Evolutionary conservation across 1,140 invertebrate genomes (phyloP).

Genomic region (Leptopilina boulardi): DNA sequence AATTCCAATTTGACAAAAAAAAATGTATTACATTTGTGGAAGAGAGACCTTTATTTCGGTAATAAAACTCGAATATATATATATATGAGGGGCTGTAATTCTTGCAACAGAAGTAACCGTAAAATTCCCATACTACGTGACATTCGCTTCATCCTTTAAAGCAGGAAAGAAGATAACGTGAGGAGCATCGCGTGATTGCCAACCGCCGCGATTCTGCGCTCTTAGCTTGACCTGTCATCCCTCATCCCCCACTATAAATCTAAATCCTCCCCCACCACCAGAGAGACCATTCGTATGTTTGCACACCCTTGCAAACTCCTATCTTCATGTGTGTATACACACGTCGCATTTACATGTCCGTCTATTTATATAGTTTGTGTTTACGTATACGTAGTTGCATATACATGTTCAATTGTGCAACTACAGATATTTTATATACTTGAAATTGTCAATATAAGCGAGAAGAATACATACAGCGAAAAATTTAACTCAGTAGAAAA

Average conservation of each 20-base stretch:
- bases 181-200: slow-evolving; percentile 64
- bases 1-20: slow-evolving; percentile 3
- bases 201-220: slow-evolving; percentile 55
- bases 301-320: not conserved
- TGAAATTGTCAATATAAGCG: too few relatives aligned
- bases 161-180: slow-evolving; percentile 57
- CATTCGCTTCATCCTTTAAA: slow-evolving; percentile 58
- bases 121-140: slow-evolving; percentile 63
- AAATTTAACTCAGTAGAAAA: too few relatives aligned
- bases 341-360: not conserved
- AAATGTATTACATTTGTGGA: slow-evolving; percentile 33
- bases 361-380: too few relatives aligned
- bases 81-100: slow-evolving; percentile 53
- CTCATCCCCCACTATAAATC: slow-evolving; percentile 29
- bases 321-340: not conserved
- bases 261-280: not conserved
- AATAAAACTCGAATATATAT: slow-evolving; percentile 41
- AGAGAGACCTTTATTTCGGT: slow-evolving; percentile 47
- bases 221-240: slow-evolving; percentile 7
- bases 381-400: too few relatives aligned
- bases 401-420: too few relatives aligned
- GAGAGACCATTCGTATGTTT: not conserved
- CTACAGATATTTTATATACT: too few relatives aligned
- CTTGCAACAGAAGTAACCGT: slow-evolving; percentile 59
- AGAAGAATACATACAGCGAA: too few relatives aligned